Evolutionary conservation across 2,888 invertebrate species (phyloP), one percentile per base, ranked within the genome.

Genomic region (Iphiclides podalirius): DNA sequence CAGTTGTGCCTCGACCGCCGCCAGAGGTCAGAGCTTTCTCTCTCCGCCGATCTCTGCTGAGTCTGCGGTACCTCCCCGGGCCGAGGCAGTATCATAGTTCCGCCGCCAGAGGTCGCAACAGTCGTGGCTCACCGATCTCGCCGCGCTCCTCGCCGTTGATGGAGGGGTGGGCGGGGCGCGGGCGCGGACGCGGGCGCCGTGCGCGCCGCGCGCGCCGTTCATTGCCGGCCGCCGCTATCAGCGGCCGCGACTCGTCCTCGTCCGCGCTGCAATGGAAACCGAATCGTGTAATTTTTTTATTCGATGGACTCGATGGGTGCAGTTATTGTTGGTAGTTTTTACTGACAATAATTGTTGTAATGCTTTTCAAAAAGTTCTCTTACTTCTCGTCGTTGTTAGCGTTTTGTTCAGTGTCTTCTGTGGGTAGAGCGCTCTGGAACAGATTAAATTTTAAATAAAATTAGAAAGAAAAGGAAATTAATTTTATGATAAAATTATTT

Each of bases 61-160:
- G n/a, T n/a, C n/a, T n/a, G n/a, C n/a, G n/a, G n/a, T n/a, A n/a
- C n/a, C n/a, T n/a, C n/a, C n/a, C n/a, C n/a, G n/a, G n/a, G n/a
- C n/a, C n/a, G n/a, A n/a, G n/a, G n/a, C n/a, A n/a, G n/a, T n/a
- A n/a, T n/a, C n/a, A n/a, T n/a, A n/a, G n/a, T n/a, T n/a, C n/a
- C n/a, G n/a, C n/a, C n/a, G n/a, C n/a, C n/a, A n/a, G n/a, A n/a
- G n/a, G n/a, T n/a, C n/a, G n/a, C n/a, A n/a, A n/a, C n/a, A n/a
- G n/a, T n/a, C n/a, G n/a, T n/a, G n/a, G 7, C 44, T 36, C 43
- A 69, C 83, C 84, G 42, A 84, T 83, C 59, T 79, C 74, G 0
- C 79, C 81, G 0, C 53, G 52, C 1, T 52, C 36, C 23, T 82
- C 81, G 67, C 90, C 8, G 36, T 47, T 28, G 23, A 53, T 39